Base-by-base conservation (phyloP, 35 echinoderm and acorn worm species). In the Chiridota heheva region DNA sequence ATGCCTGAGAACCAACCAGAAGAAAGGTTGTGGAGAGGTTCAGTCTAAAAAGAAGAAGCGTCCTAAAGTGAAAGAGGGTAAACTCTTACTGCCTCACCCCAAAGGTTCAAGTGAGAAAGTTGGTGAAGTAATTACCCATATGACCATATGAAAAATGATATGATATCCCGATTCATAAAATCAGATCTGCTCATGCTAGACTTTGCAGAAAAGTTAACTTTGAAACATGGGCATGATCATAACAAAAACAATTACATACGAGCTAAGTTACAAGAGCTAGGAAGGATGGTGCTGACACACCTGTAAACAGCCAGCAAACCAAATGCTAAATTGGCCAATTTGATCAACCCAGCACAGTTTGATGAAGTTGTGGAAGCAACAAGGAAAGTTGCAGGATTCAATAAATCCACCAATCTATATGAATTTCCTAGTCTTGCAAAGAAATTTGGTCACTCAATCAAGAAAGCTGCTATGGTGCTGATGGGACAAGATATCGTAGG, bases 361-460 rank as follows among this genome's bases (percentile, higher is more conserved):
- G 32, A 34, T 22, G 22, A 48, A 6, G 58, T 78, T 17, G 48
- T 67, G 30, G 26, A 8, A 77, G 71, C 84, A 46, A 78, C 73
- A 32, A 86, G 37, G 49, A 13, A 12, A 45, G 39, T 36, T 7
- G 33, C 72, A 1, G 60, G 84, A 30, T 86, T 77, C 44, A 29
- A 46, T 44, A 16, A 77, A n/a, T 42, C 64, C 20, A 65, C 71
- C 2, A 2, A 65, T n/a, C 46, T 67, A 33, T 78, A 86, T 60
- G 48, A 7, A 27, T 67, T 44, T 1, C 72, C 84, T 49, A 77
- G 71, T 41, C 41, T 86, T 2, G 84, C 71, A 13, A 26, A 65
- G 59, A 86, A 86, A 40, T 60, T 76, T 39, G 84, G 84, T 2
- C 73, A 86, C 59, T 49, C 27, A 24, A 4, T 78, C 18, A 86